These are phyloP conservation scores for Oegoconia quadripuncta DNA, from an alignment of 2,888 invertebrate genomes.

Conservation along the genomic window DNA sequence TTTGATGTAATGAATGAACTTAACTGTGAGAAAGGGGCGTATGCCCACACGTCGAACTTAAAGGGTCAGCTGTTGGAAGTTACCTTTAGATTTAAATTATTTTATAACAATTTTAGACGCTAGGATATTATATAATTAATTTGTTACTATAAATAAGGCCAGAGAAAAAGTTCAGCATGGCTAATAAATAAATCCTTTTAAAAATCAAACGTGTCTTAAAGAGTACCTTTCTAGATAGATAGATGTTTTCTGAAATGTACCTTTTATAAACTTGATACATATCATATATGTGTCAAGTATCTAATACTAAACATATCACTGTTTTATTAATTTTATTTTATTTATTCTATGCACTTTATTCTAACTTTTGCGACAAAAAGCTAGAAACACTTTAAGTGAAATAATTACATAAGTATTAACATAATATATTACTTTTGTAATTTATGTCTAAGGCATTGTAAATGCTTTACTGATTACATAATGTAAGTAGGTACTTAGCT, in stretches of 20 bases:
- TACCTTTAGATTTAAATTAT: conserved; percentile 75
- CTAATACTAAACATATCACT: conserved; percentile 44
- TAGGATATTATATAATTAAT: conserved; percentile 64
- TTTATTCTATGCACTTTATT: conserved; percentile 28
- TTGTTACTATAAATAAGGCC: conserved; percentile 62
- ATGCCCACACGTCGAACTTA: conserved; percentile 5
- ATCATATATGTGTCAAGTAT: conserved; percentile 46
- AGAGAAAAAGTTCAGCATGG: conserved; percentile 75
- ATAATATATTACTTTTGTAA: neutral
- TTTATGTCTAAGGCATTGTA: conserved; percentile 14
- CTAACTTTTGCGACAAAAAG: conserved; percentile 10
- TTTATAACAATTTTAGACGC: conserved; percentile 64
- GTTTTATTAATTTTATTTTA: conserved; percentile 22
- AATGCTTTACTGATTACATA: too few species aligned
- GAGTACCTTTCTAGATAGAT: conserved; percentile 69
- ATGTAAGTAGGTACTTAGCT: neutral
- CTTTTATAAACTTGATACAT: conserved; percentile 34
- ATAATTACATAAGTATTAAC: neutral
- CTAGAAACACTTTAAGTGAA: neutral
- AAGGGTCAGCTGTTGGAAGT: conserved; percentile 52
- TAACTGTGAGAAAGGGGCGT: conserved; percentile 30
- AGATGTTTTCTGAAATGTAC: conserved; percentile 35
- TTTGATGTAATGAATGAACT: conserved; percentile 60
- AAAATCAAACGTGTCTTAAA: conserved; percentile 69
- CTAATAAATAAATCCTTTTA: conserved; percentile 38